Evolutionary conservation across 2,888 invertebrate species (phyloP), one percentile per base, ranked within the genome.

Genomic region (Lasioglossum oenotherae): DNA sequence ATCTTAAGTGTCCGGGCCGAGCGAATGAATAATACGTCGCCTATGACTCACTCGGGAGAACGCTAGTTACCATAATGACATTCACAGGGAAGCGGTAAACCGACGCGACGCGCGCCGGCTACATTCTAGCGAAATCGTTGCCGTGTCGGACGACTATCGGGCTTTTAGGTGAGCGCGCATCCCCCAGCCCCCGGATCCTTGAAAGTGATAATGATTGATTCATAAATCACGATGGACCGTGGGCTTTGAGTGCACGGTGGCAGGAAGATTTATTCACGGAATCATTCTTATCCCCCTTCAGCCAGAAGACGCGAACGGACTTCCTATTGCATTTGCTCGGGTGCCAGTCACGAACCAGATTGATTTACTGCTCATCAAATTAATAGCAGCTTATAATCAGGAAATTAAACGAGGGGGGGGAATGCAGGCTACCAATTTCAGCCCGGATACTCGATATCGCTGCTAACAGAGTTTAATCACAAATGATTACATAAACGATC

Each of bases 161-260:
- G 73, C 73, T 77, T 74, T 83, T 75, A 80, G 78, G 44, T 74
- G 14, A 46, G 49, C 27, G 38, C 69, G 38, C 38, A 19, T 35
- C 19, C 38, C 31, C 38, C 3, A 57, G n/a, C 82, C 23, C 23
- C 38, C 38, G 82, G 74, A 82, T 75, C 71, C 35, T 44, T 71
- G 64, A 73, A 83, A 87, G 87, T 78, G 87, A 87, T 87, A 87
- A 87, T 73, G 82, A 87, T 86, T 78, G 87, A 87, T 86, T 83
- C 86, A 78, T 87, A 87, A 87, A 87, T 86, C 87, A 87, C 80
- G 67, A n/a, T 23, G 77, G 12, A 75, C 75, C 74, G 80, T 49
- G 57, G 53, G 57, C 46, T 74, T 64, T 38, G 73, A 82, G 79
- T 64, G 74, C 76, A 79, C 86, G 73, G 79, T 80, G 80, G 79